These are phyloP conservation scores for Alloscopus bannaensis DNA, from an alignment of 2,888 invertebrate species.

Conservation along the genomic window DNA sequence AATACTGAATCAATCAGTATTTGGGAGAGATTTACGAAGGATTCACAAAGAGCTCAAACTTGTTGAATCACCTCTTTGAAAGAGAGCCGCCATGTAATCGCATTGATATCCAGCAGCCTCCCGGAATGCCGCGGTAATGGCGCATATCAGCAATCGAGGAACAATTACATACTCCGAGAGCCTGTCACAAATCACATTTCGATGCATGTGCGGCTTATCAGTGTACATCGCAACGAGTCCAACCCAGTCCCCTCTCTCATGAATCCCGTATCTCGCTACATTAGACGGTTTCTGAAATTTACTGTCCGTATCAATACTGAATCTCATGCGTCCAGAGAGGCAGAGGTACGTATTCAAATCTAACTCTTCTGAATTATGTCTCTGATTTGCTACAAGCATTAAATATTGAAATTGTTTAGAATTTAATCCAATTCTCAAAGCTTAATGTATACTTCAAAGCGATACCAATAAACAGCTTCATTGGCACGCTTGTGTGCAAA, in stretches of 20 bases:
- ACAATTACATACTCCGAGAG: conserved; percentile 20
- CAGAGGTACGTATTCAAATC: conserved; percentile 28
- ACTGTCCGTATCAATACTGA: not conserved
- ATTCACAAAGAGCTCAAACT: not conserved
- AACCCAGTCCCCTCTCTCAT: conserved; percentile 53
- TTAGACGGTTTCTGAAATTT: not conserved
- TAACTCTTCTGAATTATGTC: not conserved
- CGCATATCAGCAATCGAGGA: conserved; percentile 27
- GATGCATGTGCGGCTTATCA: conserved; percentile 8
- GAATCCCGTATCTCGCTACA: conserved; percentile 34
- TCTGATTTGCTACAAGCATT: too few relatives aligned
- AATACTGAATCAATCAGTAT: not conserved
- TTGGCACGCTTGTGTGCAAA: conserved; percentile 26
- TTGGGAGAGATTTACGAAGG: not conserved
- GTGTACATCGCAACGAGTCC: conserved; percentile 40
- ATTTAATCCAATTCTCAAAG: too few relatives aligned
- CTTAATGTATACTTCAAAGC: too few relatives aligned
- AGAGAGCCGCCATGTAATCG: conserved; percentile 28
- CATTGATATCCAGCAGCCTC: conserved; percentile 53
- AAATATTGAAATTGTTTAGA: too few relatives aligned
- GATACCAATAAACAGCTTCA: conserved; percentile 43
- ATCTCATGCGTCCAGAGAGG: conserved; percentile 43
- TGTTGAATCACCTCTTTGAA: conserved; percentile 13
- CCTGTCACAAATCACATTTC: conserved; percentile 49
- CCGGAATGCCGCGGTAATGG: conserved; percentile 25